Percentiles rank a stretch among this genome's conserved stretches.
Evolutionary conservation across 2,797 vertebrate species (phyloP).

Genomic region (Pelochelys cantorii): DNA sequence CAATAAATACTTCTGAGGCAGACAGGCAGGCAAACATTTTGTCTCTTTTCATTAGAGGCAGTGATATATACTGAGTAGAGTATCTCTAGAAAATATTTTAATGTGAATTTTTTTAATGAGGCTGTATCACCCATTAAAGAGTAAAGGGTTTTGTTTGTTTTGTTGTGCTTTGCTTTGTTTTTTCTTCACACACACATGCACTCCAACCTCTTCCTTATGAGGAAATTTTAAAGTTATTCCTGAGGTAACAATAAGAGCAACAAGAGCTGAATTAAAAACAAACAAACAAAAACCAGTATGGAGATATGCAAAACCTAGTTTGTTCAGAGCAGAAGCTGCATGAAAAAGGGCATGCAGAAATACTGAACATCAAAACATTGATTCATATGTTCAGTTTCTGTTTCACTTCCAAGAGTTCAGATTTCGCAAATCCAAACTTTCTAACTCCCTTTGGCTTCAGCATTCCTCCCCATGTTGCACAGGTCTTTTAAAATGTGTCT

Average conservation of each 20-base stretch:
- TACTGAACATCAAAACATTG: background rate
- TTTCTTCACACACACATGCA: rapidly evolving
- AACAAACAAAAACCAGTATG: slow-evolving; percentile 4
- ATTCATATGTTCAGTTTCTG: slow-evolving; percentile 42
- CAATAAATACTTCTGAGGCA: background rate
- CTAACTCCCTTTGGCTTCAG: slow-evolving; percentile 40
- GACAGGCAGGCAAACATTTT: slow-evolving; percentile 14
- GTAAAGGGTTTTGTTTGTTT: background rate
- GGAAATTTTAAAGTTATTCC: slow-evolving; percentile 7
- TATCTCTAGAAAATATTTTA: background rate
- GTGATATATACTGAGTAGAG: background rate
- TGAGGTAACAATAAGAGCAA: background rate
- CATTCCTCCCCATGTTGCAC: slow-evolving; percentile 12
- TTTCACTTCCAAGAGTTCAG: slow-evolving; percentile 31
- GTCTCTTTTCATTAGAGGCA: background rate
- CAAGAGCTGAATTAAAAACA: slow-evolving; percentile 28
- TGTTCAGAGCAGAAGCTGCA: slow-evolving; percentile 33
- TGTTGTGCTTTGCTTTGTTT: background rate
- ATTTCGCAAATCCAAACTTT: slow-evolving; percentile 42
- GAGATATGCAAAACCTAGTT: background rate
- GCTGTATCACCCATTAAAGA: background rate
- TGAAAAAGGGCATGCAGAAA: slow-evolving; percentile 17
- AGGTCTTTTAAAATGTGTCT: slow-evolving; percentile 28
- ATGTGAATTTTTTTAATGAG: background rate
- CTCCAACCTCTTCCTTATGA: background rate